Evolutionary conservation across 2,888 invertebrate genomes (phyloP).

Genomic region (Lamellibrachia satsuma): DNA sequence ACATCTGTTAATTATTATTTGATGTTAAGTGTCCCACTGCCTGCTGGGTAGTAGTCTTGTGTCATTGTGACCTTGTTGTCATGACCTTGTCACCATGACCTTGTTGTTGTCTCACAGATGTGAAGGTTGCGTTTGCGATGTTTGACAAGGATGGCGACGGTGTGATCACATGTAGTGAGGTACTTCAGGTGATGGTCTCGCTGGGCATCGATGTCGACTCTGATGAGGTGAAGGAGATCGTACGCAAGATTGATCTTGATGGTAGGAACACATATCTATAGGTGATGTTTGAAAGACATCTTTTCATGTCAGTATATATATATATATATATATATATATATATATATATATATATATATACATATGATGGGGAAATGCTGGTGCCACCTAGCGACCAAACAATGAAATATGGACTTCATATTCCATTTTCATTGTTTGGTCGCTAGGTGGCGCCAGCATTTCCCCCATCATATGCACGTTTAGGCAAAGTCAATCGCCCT

Average conservation of each 20-base stretch:
- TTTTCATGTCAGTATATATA: not conserved
- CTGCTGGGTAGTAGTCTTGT: not conserved
- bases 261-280: slow-evolving; percentile 32
- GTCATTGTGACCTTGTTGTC: not conserved
- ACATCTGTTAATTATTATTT: not conserved
- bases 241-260: slow-evolving; percentile 41
- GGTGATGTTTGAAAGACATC: not conserved
- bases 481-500: too few relatives aligned
- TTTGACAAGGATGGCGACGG: slow-evolving; percentile 45
- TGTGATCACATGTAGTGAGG: slow-evolving; percentile 38
- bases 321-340: not conserved
- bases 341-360: not conserved
- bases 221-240: slow-evolving; percentile 39
- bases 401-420: too few relatives aligned
- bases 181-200: slow-evolving; percentile 38
- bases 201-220: slow-evolving; percentile 39
- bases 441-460: too few relatives aligned
- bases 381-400: too few relatives aligned
- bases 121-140: slow-evolving; percentile 42
- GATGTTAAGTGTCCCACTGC: not conserved
- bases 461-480: too few relatives aligned
- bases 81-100: not conserved
- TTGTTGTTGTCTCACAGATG: slow-evolving; percentile 19
- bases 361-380: too few relatives aligned
- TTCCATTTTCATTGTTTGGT: too few relatives aligned